Percentiles rank a stretch among this genome's conserved stretches.
Evolutionary conservation across 2,797 vertebrate genomes (phyloP).

Genomic region (Sebastolobus alascanus): DNA sequence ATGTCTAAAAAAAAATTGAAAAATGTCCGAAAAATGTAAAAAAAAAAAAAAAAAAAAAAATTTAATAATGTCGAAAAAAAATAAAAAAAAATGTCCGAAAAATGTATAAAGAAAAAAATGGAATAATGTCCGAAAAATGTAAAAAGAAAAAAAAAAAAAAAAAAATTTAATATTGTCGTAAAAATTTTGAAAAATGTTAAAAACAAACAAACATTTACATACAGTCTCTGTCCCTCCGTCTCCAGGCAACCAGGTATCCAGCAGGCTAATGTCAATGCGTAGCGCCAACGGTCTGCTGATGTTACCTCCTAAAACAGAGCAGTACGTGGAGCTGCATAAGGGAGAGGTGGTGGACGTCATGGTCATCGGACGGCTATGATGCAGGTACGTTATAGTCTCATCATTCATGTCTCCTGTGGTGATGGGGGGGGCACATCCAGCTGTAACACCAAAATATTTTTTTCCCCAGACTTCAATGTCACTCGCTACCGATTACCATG

Average conservation of each 20-base stretch:
- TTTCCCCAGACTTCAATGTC: constrained; percentile 69
- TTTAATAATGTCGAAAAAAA: too few species aligned
- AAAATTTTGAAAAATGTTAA: too few species aligned
- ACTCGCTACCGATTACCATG: constrained; percentile 76
- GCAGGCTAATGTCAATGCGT: constrained; percentile 98
- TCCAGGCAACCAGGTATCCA: constrained; percentile 98
- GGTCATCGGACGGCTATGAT: constrained; percentile 99
- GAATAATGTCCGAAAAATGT: too few species aligned
- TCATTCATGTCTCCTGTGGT: background rate
- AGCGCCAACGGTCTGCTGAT: constrained; percentile 99
- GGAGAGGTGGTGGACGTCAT: constrained; percentile 99
- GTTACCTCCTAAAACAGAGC: constrained; percentile 99
- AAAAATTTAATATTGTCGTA: too few species aligned
- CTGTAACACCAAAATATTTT: constrained; percentile 14
- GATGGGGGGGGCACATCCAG: too few species aligned
- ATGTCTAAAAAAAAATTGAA: too few species aligned
- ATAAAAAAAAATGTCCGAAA: too few species aligned
- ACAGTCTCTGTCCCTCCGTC: background rate
- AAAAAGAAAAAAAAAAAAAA: too few species aligned
- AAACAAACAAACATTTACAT: too few species aligned
- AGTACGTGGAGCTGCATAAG: constrained; percentile 99
- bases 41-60: too few species aligned
- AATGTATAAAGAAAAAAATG: too few species aligned
- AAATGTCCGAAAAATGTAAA: too few species aligned
- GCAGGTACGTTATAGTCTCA: constrained; percentile 64